Base-by-base conservation (phyloP, 2,797 vertebrate species). In the Myotis daubentonii region DNA sequence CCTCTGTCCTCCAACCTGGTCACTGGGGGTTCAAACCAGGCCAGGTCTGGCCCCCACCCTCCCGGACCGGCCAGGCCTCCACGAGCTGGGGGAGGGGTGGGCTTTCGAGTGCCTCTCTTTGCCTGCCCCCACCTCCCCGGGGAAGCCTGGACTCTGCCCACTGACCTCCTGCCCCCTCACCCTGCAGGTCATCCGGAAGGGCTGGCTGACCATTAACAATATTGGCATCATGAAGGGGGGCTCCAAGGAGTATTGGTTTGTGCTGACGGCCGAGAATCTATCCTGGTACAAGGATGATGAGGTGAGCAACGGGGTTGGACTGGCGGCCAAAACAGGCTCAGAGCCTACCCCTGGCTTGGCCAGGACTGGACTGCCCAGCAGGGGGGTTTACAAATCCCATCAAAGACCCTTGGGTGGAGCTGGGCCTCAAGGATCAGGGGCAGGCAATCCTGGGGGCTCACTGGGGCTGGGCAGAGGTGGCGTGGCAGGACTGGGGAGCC, bases 221-320 rank as follows among this genome's bases (percentile, higher is more conserved):
- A 99, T 99, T 3, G 98, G 99, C 75, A 99, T 99, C 98, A 99
- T 99, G 99, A 99, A 99, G 97, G 99, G 99, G 22, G 99, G 99
- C 79, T 98, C 99, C 96, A 99, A 99, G 98, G 99, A 99, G 97
- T 99, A 99, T 80, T 99, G 99, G 99, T 99, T 99, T 80, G 99
- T 99, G 93, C 98, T 99, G 95, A 99, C 99, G 0, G 99, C 99
- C 0, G 99, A 99, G 98, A 99, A 99, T 28, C 98, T 99, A 87
- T 99, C 99, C 98, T 99, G 99, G 99, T 99, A 99, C 98, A 99
- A 99, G 97, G 99, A 99, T 30, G 99, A 99, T 6, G 99, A 99
- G 99, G 99, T 99, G 95, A 99, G 98, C 88, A 7, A 20, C 19
- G 36, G 74, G 44, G 13, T 11, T 10, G 19, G n/a, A 70, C 71